Percentiles rank a stretch among this genome's conserved stretches.
Conservation (phyloP, 1,140 invertebrate genomes). For the Papilio dardanus region DNA sequence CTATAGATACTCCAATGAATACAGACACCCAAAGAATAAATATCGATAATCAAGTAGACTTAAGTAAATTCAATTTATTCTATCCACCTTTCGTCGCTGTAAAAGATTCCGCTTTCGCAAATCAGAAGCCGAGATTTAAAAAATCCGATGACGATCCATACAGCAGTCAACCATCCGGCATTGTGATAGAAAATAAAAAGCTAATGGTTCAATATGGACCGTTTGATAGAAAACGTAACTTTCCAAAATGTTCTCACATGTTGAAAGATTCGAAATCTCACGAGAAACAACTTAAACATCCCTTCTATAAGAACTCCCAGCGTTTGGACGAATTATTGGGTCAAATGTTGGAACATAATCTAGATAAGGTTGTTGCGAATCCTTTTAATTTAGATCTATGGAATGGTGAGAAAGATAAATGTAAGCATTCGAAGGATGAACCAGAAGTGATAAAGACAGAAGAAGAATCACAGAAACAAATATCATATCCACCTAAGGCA, state of each 20-base stretch:
- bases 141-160: slow-evolving; percentile 11
- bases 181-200: slow-evolving; percentile 58
- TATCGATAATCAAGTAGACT: background rate
- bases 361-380: slow-evolving; percentile 42
- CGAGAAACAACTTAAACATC: slow-evolving; percentile 62
- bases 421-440: slow-evolving; percentile 38
- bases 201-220: slow-evolving; percentile 51
- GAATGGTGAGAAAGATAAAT: slow-evolving; percentile 38
- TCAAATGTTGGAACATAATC: slow-evolving; percentile 43
- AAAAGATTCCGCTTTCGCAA: background rate
- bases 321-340: slow-evolving; percentile 59
- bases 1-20: slow-evolving; percentile 29
- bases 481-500: slow-evolving; percentile 15
- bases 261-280: slow-evolving; percentile 52
- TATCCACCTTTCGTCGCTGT: slow-evolving; percentile 27
- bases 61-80: slow-evolving; percentile 32
- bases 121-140: slow-evolving; percentile 28
- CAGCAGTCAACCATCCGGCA: slow-evolving; percentile 41
- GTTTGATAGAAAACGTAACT: slow-evolving; percentile 44
- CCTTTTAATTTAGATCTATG: slow-evolving; percentile 40
- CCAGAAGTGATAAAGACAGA: background rate
- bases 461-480: slow-evolving; percentile 13
- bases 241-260: slow-evolving; percentile 61
- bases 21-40: slow-evolving; percentile 24
- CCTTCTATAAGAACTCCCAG: slow-evolving; percentile 63